Percentiles rank a stretch among this genome's conserved stretches.
Evolutionary conservation across 2,797 vertebrate genomes (phyloP).

Genomic region (Sebastolobus altivelis): DNA sequence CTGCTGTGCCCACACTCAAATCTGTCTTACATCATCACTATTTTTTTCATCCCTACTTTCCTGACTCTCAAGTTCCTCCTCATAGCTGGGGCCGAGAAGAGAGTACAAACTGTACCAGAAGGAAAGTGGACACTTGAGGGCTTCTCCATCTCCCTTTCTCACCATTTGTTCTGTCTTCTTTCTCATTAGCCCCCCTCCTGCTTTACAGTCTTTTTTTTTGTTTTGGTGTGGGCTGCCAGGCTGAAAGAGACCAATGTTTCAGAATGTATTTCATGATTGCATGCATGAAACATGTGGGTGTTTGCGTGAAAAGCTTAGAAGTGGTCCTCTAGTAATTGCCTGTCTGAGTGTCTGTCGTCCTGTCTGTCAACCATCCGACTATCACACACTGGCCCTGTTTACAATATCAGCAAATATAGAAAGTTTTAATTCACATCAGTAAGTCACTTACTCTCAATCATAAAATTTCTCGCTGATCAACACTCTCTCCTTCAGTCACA

Average conservation of each 20-base stretch:
- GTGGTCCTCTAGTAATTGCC: slow-evolving; percentile 62
- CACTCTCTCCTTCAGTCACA: slow-evolving; percentile 62
- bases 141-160: slow-evolving; percentile 28
- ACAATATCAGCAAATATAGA: slow-evolving; percentile 31
- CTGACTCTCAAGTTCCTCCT: slow-evolving; percentile 30
- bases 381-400: slow-evolving; percentile 43
- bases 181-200: slow-evolving; percentile 26
- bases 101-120: slow-evolving; percentile 50
- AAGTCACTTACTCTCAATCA: slow-evolving; percentile 16
- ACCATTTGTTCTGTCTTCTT: slow-evolving; percentile 25
- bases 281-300: slow-evolving; percentile 44
- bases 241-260: slow-evolving; percentile 53
- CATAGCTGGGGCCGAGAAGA: slow-evolving; percentile 16
- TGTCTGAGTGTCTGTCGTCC: slow-evolving; percentile 59
- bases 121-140: slow-evolving; percentile 39
- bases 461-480: slow-evolving; percentile 53
- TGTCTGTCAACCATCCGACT: slow-evolving; percentile 57
- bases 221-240: slow-evolving; percentile 25
- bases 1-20: slow-evolving; percentile 36
- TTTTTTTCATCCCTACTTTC: slow-evolving; percentile 39
- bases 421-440: slow-evolving; percentile 27
- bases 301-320: slow-evolving; percentile 41
- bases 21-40: slow-evolving; percentile 51
- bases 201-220: slow-evolving; percentile 7
- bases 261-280: slow-evolving; percentile 38